phyloP scores from a whole-genome alignment of 2,113 vertebrate genomes.

The Labeo catla region DNA sequence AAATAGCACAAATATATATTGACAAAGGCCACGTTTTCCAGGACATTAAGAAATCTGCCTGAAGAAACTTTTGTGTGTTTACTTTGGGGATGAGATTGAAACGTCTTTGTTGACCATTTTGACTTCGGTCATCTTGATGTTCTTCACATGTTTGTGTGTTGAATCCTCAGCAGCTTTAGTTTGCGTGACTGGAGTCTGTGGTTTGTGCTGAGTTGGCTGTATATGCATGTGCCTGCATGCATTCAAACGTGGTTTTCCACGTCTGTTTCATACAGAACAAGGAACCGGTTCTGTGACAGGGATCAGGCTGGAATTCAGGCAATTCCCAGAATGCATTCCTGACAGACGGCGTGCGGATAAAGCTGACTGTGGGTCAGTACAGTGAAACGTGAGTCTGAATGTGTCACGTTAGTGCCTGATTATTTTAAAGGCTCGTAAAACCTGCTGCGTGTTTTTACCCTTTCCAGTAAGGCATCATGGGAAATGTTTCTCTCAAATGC shows the following conservation, averaged over 20 bases:
- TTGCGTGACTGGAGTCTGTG: neutral
- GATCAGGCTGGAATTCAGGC: slow-evolving; percentile 31
- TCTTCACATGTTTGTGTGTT: neutral
- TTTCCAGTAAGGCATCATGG: neutral
- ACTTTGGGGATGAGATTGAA: neutral
- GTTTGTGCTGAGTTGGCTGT: neutral
- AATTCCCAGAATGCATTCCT: slow-evolving; percentile 45
- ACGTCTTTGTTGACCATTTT: neutral
- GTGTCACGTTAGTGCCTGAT: neutral
- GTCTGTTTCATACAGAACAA: neutral
- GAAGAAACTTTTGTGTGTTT: neutral
- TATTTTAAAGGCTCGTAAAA: neutral
- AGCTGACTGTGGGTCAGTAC: slow-evolving; percentile 16
- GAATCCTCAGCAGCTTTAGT: neutral
- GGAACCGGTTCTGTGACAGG: neutral
- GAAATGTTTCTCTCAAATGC: neutral
- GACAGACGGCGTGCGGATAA: neutral
- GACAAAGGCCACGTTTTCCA: neutral
- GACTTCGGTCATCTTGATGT: neutral
- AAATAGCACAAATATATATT: neutral
- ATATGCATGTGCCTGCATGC: neutral
- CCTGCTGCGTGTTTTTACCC: neutral
- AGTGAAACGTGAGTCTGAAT: slow-evolving; percentile 15
- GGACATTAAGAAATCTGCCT: neutral
- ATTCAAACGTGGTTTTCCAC: neutral